Conservation (phyloP, 2,888 invertebrate species). For the Aplocera efformata region DNA sequence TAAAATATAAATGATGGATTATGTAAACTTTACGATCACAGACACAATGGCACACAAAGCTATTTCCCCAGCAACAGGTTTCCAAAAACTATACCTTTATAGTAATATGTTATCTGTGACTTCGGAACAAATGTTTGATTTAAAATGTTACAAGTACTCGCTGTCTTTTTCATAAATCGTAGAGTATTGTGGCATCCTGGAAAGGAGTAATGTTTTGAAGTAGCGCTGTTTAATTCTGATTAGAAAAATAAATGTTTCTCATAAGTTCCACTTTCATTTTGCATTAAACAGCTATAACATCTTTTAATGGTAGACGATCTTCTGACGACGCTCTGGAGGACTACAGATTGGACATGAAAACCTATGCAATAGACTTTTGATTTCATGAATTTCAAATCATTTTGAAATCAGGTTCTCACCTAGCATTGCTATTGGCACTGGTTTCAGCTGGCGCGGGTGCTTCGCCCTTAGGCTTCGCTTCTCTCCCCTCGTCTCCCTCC, state of each 20-base stretch:
- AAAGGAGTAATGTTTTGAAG: slow-evolving; percentile 37
- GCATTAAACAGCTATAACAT: no score
- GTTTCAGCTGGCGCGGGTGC: slow-evolving; percentile 81
- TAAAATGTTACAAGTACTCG: slow-evolving; percentile 41
- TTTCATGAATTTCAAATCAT: no score
- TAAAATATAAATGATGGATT: background rate
- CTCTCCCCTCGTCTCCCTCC: slow-evolving; percentile 77
- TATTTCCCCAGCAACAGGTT: slow-evolving; percentile 37
- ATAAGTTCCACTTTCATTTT: no score
- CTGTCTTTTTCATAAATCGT: slow-evolving; percentile 62
- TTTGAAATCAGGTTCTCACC: slow-evolving; percentile 45
- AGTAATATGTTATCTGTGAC: slow-evolving; percentile 3
- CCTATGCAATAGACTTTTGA: no score
- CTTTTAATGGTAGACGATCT: no score
- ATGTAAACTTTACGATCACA: slow-evolving; percentile 13
- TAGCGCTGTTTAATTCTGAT: no score
- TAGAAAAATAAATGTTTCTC: no score
- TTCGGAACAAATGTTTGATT: slow-evolving; percentile 12
- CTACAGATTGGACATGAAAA: no score
- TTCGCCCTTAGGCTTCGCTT: slow-evolving; percentile 79
- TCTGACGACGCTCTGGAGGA: no score
- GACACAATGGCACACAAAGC: slow-evolving; percentile 38
- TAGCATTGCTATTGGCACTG: slow-evolving; percentile 88
- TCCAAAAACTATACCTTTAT: slow-evolving; percentile 22
- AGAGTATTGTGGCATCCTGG: slow-evolving; percentile 58